Percentiles rank a stretch among this genome's conserved stretches.
Conservation (phyloP, 2,888 invertebrate genomes). For the Agrochola litura region DNA sequence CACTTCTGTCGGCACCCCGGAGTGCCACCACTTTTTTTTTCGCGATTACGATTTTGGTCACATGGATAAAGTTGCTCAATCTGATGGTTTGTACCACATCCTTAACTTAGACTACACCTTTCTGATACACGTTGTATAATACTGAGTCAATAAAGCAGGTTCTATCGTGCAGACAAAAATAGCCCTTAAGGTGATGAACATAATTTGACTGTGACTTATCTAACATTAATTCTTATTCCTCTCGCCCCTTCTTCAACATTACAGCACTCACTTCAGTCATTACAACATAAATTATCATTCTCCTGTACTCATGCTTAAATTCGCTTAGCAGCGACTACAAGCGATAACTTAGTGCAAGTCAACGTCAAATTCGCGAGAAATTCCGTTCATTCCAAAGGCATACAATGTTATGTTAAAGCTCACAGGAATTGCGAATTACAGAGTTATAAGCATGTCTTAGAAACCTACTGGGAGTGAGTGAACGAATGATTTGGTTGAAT, state of each 20-base stretch:
- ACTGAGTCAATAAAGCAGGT: not conserved
- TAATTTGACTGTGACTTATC: not conserved
- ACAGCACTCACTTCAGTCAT: not conserved
- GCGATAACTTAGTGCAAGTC: constrained; percentile 24
- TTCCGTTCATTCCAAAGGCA: constrained; percentile 34
- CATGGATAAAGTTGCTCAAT: too few species aligned
- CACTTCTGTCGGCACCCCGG: too few species aligned
- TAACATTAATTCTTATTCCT: too few species aligned
- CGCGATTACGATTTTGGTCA: too few species aligned
- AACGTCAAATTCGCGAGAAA: constrained; percentile 37
- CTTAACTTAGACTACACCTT: too few species aligned
- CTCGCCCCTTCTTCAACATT: not conserved
- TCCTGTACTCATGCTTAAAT: not conserved
- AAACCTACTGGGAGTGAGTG: constrained; percentile 10
- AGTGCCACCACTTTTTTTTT: too few species aligned
- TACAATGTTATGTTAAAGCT: constrained; percentile 23
- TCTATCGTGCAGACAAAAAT: not conserved
- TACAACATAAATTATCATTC: not conserved
- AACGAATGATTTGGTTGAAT: constrained; percentile 34
- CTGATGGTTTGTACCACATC: too few species aligned
- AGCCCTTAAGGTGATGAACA: not conserved
- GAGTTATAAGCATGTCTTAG: constrained; percentile 24
- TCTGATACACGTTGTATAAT: not conserved
- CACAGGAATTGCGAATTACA: constrained; percentile 29
- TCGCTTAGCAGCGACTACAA: not conserved